Base-by-base conservation (phyloP, 2,888 invertebrate genomes). In the Brassicogethes aeneus region DNA sequence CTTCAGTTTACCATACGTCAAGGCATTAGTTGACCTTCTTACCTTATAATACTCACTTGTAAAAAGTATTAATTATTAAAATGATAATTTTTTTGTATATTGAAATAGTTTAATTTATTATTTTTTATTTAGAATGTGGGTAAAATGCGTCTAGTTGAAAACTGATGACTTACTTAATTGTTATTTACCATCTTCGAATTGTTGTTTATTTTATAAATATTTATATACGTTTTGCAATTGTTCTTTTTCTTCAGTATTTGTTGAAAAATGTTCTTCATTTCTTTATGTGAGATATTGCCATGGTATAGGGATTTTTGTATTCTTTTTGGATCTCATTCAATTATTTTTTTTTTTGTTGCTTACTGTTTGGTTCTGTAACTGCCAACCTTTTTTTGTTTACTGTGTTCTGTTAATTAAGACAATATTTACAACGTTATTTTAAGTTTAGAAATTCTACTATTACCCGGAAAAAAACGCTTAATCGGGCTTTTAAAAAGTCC, bases 1-100 rank as follows among this genome's bases (percentile, higher is more conserved):
- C 64, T 60, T 54, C 62, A 60, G 62, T 64, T 65, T 64, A 65
- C 65, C 65, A 65, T 50, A 59, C 47, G 53, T 53, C 58, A 65
- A 65, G 64, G 64, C 64, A 63, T 65, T 64, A 64, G 51, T 51
- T 60, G 62, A 63, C 61, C 61, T 60, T 48, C 48, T 56, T 62
- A 62, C 63, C 62, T 62, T 56, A 48, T 50, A 64, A 62, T 62
- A 62, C 64, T 64, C 64, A 63, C 60, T 51, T 52, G 56, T 60
- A 60, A 57, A 60, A 60, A 57, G 50, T 53, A 53, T 56, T 55
- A 52, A 50, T 43, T 47, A 53, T 48, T 34, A 44, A 43, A 43
- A 46, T 54, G 39, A 52, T 50, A n/a, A n/a, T n/a, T n/a, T n/a
- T n/a, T n/a, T n/a, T n/a, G 43, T 56, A 51, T 51, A 55, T 56